Percentiles rank a stretch among this genome's conserved stretches.
These are phyloP conservation scores for Invenusta paracnida DNA, from an alignment of 2,888 invertebrate species.

Conservation along the genomic window DNA sequence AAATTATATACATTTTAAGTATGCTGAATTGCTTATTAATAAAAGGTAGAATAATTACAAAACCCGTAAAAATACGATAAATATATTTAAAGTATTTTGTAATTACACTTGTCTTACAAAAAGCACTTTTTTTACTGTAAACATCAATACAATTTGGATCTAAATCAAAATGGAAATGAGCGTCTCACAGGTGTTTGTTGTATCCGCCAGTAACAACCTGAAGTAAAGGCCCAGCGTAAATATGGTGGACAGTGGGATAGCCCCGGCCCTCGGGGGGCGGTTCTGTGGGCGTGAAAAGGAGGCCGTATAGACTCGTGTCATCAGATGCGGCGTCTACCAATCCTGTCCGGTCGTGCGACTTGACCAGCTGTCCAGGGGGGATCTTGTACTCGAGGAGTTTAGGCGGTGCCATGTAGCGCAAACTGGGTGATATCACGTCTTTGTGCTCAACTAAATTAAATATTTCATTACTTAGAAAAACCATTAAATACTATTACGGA, in stretches of 20 bases:
- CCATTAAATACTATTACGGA: no score
- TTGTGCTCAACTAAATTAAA: not conserved
- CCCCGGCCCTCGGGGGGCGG: conserved; percentile 64
- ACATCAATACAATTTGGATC: no score
- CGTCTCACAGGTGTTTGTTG: not conserved
- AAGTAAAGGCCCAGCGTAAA: conserved; percentile 96
- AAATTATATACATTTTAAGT: no score
- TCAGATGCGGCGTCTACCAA: not conserved
- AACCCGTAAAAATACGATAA: no score
- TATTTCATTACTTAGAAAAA: no score
- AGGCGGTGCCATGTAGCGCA: not conserved
- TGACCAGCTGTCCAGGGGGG: not conserved
- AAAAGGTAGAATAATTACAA: no score
- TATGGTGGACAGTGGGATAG: conserved; percentile 88
- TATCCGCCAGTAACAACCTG: conserved; percentile 75
- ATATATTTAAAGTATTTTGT: no score
- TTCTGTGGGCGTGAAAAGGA: conserved; percentile 75
- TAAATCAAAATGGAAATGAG: no score
- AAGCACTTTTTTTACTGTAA: no score
- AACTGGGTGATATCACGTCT: not conserved
- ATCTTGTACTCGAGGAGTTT: not conserved
- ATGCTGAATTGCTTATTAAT: no score
- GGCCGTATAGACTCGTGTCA: conserved; percentile 68
- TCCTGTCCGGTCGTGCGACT: not conserved
- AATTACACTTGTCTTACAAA: no score